These are phyloP conservation scores for Carposina sasakii DNA, from an alignment of 1,140 invertebrate genomes.

Conservation along the genomic window DNA sequence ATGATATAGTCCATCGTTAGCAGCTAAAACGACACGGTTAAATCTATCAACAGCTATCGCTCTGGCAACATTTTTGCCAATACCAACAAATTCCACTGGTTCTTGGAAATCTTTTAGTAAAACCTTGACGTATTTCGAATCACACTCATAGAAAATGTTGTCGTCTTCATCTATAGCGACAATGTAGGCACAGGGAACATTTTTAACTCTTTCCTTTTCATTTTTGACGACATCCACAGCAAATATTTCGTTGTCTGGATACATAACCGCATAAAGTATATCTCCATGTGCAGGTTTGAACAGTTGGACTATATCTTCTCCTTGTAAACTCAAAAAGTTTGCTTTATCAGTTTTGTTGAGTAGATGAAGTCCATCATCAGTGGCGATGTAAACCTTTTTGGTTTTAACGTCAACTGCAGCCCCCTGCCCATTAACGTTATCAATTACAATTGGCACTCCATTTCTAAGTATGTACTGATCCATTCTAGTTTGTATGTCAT, in stretches of 20 bases:
- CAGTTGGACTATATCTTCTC: constrained; percentile 58
- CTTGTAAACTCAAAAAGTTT: constrained; percentile 43
- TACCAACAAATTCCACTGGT: constrained; percentile 57
- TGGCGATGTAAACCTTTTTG: constrained; percentile 54
- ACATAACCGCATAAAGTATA: constrained; percentile 49
- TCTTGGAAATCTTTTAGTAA: constrained; percentile 56
- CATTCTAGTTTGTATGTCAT: constrained; percentile 61
- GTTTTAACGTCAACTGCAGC: constrained; percentile 47
- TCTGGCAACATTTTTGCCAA: constrained; percentile 51
- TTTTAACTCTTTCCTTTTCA: constrained; percentile 47
- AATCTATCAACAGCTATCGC: constrained; percentile 42
- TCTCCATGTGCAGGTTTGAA: constrained; percentile 43
- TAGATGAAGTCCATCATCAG: constrained; percentile 44
- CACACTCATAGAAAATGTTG: constrained; percentile 62
- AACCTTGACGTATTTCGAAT: constrained; percentile 60
- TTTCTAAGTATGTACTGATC: constrained; percentile 55
- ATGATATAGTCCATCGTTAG: constrained; percentile 60
- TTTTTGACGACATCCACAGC: constrained; percentile 42
- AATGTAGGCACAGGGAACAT: constrained; percentile 54
- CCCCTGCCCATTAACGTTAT: constrained; percentile 52
- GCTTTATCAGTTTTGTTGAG: constrained; percentile 44
- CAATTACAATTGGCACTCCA: constrained; percentile 47
- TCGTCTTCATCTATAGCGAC: constrained; percentile 47
- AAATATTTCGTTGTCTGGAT: constrained; percentile 53
- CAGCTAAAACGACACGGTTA: constrained; percentile 44